Evolutionary conservation across 2,888 invertebrate species (phyloP), one percentile per base, ranked within the genome.

Genomic region (Neoascia interrupta): DNA sequence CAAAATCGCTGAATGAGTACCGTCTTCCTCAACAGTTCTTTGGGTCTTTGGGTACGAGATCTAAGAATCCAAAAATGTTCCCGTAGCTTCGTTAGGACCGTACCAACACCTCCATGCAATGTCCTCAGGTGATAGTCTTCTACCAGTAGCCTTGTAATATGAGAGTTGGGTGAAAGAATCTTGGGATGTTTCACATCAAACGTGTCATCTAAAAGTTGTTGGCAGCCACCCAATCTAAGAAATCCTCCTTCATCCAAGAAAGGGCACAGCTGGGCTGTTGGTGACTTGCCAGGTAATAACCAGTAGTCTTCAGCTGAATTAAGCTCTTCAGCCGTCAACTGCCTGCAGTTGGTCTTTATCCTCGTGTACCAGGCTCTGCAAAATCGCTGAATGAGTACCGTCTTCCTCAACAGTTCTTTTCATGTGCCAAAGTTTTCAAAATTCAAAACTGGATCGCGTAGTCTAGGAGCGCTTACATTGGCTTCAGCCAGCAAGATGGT

Each of bases 1-100:
- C 0, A 6, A 31, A 49, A 61, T 5, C 49, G 37, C 6, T 60
- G 37, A 6, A 37, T 19, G 47, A 36, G n/a, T n/a, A n/a, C 31
- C 11, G 16, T 60, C 21, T 4, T 39, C 45, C 45, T 31, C 16
- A 58, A 8, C 10, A 58, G 36, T 4, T n/a, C n/a, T n/a, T n/a
- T n/a, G n/a, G n/a, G n/a, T n/a, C n/a, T n/a, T n/a, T n/a, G n/a
- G n/a, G n/a, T n/a, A 13, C 60, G 49, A 0, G 10, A 10, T 13
- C 21, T 49, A 11, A 60, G 21, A 16, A 60, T 69, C 69, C 60
- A 51, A 45, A 51, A 60, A 8, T 28, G n/a, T 45, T 68, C 28
- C 11, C 58, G 8, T n/a, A 31, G 31, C 16, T 49, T 39, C 1
- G 19, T 15, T 15, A 58, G 11, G 1, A 58, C 31, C 6, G 21